phyloP scores from a whole-genome alignment of 1,140 invertebrate species.

The Leptestheria dahalacensis region DNA sequence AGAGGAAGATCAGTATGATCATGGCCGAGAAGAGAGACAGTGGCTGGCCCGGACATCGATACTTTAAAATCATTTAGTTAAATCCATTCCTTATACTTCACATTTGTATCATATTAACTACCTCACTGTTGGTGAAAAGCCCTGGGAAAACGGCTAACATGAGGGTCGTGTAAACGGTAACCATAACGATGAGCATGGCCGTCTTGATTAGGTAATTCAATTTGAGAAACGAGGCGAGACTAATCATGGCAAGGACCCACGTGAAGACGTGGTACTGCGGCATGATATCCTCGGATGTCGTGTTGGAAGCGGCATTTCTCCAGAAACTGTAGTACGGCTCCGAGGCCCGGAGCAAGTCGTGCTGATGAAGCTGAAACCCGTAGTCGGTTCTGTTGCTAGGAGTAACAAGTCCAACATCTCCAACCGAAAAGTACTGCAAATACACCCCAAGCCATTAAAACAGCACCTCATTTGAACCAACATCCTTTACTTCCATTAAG shows the following conservation, averaged over 20 bases:
- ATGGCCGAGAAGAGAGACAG: conserved; percentile 30
- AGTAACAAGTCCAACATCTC: no score
- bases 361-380: no score
- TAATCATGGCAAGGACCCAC: conserved; percentile 82
- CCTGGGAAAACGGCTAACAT: conserved; percentile 42
- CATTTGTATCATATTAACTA: not conserved
- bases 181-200: conserved; percentile 56
- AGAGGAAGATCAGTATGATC: conserved; percentile 60
- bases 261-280: conserved; percentile 84
- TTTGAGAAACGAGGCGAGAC: conserved; percentile 78
- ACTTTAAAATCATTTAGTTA: not conserved
- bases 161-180: conserved; percentile 47
- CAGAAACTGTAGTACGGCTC: not conserved
- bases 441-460: no score
- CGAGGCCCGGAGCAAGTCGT: not conserved
- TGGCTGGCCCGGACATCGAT: conserved; percentile 23
- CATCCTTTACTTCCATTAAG: no score
- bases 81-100: not conserved
- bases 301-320: not conserved
- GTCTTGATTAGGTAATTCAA: conserved; percentile 83
- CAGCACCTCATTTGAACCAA: no score
- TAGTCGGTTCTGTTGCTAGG: no score
- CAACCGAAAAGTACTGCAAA: no score
- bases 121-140: conserved; percentile 23
- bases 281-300: conserved; percentile 36